These are phyloP conservation scores for Marmota monax DNA, from an alignment of 2,113 vertebrate species.

Conservation along the genomic window DNA sequence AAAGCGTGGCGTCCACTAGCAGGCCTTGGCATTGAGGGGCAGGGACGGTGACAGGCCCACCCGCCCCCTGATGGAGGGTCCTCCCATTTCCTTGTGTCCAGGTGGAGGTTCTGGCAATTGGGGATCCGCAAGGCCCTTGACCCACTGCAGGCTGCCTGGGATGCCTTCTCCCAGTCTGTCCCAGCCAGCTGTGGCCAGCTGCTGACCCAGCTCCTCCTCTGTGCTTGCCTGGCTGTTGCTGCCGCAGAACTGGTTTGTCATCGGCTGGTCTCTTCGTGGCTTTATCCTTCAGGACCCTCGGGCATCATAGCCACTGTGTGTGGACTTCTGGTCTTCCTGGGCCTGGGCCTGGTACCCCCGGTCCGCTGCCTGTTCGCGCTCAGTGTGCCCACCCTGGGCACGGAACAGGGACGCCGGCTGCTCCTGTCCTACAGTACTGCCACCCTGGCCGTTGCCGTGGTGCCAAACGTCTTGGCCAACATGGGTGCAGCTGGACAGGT, in stretches of 20 bases:
- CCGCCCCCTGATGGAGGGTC: not conserved
- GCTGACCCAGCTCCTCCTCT: conserved; percentile 89
- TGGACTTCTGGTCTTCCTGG: conserved; percentile 86
- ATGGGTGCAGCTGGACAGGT: conserved; percentile 87
- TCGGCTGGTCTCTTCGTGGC: conserved; percentile 91
- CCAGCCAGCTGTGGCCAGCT: conserved; percentile 87
- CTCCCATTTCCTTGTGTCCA: conserved; percentile 45
- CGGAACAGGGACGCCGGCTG: conserved; percentile 92
- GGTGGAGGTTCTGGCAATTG: conserved; percentile 61
- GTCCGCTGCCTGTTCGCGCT: conserved; percentile 94
- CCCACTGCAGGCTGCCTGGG: conserved; percentile 85
- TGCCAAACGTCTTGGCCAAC: conserved; percentile 92
- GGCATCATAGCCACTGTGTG: conserved; percentile 78
- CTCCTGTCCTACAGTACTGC: conserved; percentile 91
- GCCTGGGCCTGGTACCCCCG: conserved; percentile 91
- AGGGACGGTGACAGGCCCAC: not conserved
- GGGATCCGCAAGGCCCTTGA: conserved; percentile 26
- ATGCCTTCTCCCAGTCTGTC: conserved; percentile 89
- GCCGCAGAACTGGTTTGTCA: conserved; percentile 88
- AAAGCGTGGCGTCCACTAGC: not conserved
- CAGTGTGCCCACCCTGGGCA: conserved; percentile 91
- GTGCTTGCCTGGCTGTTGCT: conserved; percentile 82
- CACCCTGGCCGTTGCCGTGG: conserved; percentile 88
- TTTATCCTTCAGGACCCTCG: conserved; percentile 83
- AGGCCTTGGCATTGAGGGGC: not conserved